Conservation (phyloP, 2,113 vertebrate genomes). For the Willisornis vidua region DNA sequence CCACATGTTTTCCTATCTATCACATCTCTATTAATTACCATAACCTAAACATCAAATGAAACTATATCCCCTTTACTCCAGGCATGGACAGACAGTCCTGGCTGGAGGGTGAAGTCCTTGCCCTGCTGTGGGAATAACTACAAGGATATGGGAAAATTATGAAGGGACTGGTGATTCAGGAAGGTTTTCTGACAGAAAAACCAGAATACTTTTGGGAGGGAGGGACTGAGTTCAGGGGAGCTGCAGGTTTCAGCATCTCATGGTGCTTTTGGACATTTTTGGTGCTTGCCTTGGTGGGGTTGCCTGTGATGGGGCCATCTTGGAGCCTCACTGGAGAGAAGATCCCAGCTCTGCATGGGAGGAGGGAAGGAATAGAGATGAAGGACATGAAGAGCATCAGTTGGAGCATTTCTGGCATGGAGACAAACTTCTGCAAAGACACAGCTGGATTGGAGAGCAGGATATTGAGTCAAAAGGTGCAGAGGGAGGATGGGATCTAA, state of each 20-base stretch:
- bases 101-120: neutral
- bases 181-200: neutral
- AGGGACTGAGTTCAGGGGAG: neutral
- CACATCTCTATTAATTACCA: neutral
- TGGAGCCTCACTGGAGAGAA: neutral
- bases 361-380: neutral
- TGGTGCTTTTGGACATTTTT: neutral
- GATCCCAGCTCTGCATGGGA: neutral
- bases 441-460: neutral
- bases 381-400: neutral
- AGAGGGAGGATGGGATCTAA: neutral
- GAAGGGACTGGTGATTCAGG: neutral
- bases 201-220: neutral
- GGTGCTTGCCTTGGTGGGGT: neutral
- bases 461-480: neutral
- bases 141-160: neutral
- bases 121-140: neutral
- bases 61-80: neutral
- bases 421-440: neutral
- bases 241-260: neutral
- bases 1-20: neutral
- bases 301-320: neutral
- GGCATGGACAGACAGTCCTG: neutral
- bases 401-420: neutral
- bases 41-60: neutral